Evolutionary conservation across 1,140 invertebrate genomes (phyloP), one percentile per base, ranked within the genome.

Genomic region (Trialeurodes vaporariorum): DNA sequence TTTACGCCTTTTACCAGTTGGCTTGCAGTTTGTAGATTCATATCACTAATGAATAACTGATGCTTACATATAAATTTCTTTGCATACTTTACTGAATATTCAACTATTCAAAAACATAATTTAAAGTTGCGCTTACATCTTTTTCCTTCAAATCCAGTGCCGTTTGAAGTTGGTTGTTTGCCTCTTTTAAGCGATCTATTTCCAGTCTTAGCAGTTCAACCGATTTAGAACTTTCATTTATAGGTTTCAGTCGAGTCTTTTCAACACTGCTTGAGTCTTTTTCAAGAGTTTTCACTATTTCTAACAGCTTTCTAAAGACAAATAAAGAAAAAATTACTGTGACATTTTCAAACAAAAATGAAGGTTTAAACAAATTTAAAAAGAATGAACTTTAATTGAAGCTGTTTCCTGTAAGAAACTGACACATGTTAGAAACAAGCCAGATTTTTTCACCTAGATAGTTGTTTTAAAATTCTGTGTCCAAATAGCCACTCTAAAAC

Each of bases 111-210:
- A 62, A 21, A 62, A 62, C 12, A 21, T 13, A 21, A 62, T n/a
- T 26, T n/a, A 64, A 64, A 25, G 5, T 26, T 11, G 17, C 2
- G 61, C 21, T 26, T 13, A 69, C 68, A 61, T 69, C 26, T 22
- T 21, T 58, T 24, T 69, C 58, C 1, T 58, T 24, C 5, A 25
- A 21, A 25, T 40, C 13, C 22, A 69, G 12, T 59, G 63, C 22
- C 1, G 59, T 27, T 40, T 70, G 58, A 26, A 83, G 70, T 72
- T 75, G 73, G 25, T 77, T 74, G 75, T 82, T 83, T 72, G 81
- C 79, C 62, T 76, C 73, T 69, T 77, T 72, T 34, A 83, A 71
- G 68, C 77, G 72, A 60, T 79, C 76, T 64, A 83, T 81, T 78
- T 82, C 80, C 75, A 69, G 78, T 65, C 81, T 78, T 58, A 84